Evolutionary conservation across 2,113 vertebrate species (phyloP), one percentile per base, ranked within the genome.

Genomic region (Haplochromis vanheusdeni): DNA sequence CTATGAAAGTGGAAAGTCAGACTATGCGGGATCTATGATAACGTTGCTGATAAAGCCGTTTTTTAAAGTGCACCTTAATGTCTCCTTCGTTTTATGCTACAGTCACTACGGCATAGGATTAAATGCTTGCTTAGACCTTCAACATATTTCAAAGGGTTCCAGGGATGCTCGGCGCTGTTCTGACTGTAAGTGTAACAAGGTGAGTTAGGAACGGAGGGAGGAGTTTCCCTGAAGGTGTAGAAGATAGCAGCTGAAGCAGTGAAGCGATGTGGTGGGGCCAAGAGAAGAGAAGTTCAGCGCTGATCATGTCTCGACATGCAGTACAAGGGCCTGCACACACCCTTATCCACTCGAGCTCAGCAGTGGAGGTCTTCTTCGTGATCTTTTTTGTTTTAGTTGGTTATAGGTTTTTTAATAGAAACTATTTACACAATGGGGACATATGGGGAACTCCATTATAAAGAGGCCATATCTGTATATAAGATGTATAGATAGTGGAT

Each of bases 301-400:
- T 56, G 16, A 51, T 17, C 93, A 58, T 60, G 93, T 89, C 68
- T 13, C 4, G 28, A 65, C 93, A 58, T n/a, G 93, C 26, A 26
- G 14, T 37, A 14, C 9, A 3, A n/a, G 45, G 85, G 31, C 45
- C 16, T 49, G 73, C 16, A 73, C 85, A 84, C 88, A 49, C 82
- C 81, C 80, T 62, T 85, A 31, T 4, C n/a, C 21, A 8, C 4
- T 19, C 6, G 1, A 40, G 21, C 4, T 7, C 17, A 28, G 2
- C 45, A 19, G 13, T 10, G 13, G 45, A 81, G 6, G 9, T 75
- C 75, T 9, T 37, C 17, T 42, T 9, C 9, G 26, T 35, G 49
- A 35, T 55, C 28, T 35, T n/a, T 21, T 80, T n/a, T 16, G 42
- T 7, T n/a, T 35, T 35, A 7, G 31, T n/a, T 37, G 0, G 10